Evolutionary conservation across 2,888 invertebrate genomes (phyloP), one percentile per base, ranked within the genome.

Genomic region (Mechanitis mazaeus): DNA sequence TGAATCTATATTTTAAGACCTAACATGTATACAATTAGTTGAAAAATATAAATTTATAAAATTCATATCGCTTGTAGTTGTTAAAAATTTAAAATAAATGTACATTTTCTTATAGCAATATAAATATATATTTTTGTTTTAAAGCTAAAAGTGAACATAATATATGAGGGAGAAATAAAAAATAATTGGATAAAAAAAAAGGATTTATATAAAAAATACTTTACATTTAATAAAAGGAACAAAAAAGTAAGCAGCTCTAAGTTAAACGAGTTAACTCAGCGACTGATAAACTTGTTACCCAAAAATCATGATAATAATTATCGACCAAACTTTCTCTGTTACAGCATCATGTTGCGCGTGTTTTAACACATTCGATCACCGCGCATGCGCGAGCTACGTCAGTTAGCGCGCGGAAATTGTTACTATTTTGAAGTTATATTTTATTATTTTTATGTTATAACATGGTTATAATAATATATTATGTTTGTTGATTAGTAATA

Each of bases 301-400:
- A 65, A 70, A 69, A 66, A 63, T 64, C 69, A 65, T 65, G 66
- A 69, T 66, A 61, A 73, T 69, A 79, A 68, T 81, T 76, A 75
- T 75, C 84, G 81, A 80, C 63, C 64, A 64, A 78, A 87, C 89
- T 89, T 89, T 89, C 89, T 78, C 89, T 87, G 69, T 89, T 87
- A 85, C 87, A 84, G 84, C 89, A 87, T 82, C 82, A 74, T 69
- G 73, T 80, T 80, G 83, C 80, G 80, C 78, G 75, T 69, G 75
- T 75, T 76, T 76, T 79, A 78, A 72, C 78, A 78, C 80, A 80
- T 76, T 81, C 72, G 78, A 71, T 70, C 71, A 56, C 55, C 71
- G 78, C 79, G 81, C 80, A 65, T 71, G 76, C 79, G 78, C 78
- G 67, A 59, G 54, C 56, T 28, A 45, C 46, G 59, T 58, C 61